Evolutionary conservation across 2,888 invertebrate species (phyloP), one percentile per base, ranked within the genome.

Genomic region (Plusia festucae): DNA sequence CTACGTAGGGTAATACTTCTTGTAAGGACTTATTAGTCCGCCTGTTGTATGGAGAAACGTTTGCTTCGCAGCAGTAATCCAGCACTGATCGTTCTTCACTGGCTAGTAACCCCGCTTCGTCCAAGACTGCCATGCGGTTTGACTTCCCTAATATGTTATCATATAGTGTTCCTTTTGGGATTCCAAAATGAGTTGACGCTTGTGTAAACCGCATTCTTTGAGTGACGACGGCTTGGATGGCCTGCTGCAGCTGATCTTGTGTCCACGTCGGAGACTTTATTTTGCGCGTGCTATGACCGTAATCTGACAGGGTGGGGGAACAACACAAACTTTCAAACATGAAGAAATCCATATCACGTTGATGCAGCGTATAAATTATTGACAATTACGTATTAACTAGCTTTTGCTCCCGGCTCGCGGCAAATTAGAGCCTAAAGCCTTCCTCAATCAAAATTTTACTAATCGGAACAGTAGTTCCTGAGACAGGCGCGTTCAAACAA

Each of bases 191-290:
- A 18, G 96, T 95, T 15, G 97, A 96, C 0, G 97, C 97, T 89
- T 97, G 97, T 6, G 97, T 97, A 91, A 97, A 97, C 68, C 97
- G 96, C 97, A 97, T 97, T 87, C 96, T 96, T 90, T 97, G 97
- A 4, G 96, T 96, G 79, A 97, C 96, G 56, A 97, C 97, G 0
- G 97, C 97, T 82, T 97, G 96, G 73, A 97, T 97, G 53, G 97
- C 97, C 86, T 97, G 97, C 89, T 97, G 96, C 52, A 97, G 96
- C 88, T 97, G 97, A 65, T 95, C 95, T 85, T 97, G 97, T 13
- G 96, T 97, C 97, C 97, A 97, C 73, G 96, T 96, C 55, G 97
- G 97, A 55, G 97, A 96, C 95, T 97, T 97, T 95, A 96, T 93
- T 95, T 97, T 97, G 94, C 96, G 95, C 85, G 96, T 93, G 60